Evolutionary conservation across 2,888 invertebrate genomes (phyloP), one percentile per base, ranked within the genome.

Genomic region (Brachypterus glaber): DNA sequence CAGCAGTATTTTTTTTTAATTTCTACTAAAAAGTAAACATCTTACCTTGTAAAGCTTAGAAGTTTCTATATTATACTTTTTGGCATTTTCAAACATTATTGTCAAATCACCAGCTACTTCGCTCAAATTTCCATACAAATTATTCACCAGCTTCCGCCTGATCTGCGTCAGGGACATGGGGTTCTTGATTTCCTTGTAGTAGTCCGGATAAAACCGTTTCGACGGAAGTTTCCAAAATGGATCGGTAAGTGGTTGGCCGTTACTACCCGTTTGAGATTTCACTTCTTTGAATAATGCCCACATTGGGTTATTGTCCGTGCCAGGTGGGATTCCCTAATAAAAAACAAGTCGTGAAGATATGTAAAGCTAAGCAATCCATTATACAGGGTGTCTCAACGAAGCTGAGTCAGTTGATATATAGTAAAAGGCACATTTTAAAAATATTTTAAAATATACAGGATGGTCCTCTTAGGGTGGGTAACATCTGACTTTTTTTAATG

Each of bases 21-120:
- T 9, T 7, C 21, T 7, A 21, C 21, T 21, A 21, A 37, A 24
- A 11, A 14, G 4, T 13, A 17, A 12, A 21, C 9, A 4, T 14
- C 46, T 60, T 65, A 82, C 82, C 70, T 86, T 85, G 61, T 87
- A 88, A 9, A 89, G 71, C 51, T 81, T 76, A 27, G 89, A 87
- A 26, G 82, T 81, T 33, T 82, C 76, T 30, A 82, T 69, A 64
- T 90, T 91, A 61, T 91, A 92, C 54, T 82, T 81, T 60, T 86
- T 88, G 8, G 97, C 97, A 67, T 98, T 98, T 59, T 93, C 91
- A 63, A 97, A 90, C 82, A 97, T 91, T 33, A 93, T 78, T 59
- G 91, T 92, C 71, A 98, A 76, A 60, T 98, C 97, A 1, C 84
- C 84, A 1, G 92, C 89, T 27, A 97, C 79, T 62, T 93, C 90